Percentiles rank a stretch among this genome's conserved stretches.
These are phyloP conservation scores for Trichomalopsis sarcophagae DNA, from an alignment of 1,140 invertebrate species.

Conservation along the genomic window DNA sequence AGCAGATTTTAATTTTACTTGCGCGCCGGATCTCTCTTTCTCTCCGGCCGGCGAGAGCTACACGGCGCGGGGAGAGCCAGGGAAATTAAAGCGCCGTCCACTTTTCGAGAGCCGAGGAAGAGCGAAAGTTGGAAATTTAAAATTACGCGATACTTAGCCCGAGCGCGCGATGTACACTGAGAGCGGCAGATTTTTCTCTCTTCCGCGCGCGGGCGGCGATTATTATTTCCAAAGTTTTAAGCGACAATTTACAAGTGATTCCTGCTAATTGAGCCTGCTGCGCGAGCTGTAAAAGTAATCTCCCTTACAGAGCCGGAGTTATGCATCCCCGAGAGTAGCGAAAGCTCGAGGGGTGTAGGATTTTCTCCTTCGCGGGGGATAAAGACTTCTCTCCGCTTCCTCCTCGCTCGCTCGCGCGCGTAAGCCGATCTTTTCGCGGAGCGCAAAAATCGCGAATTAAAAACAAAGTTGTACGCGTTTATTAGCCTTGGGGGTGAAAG, in stretches of 20 bases:
- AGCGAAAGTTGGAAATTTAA: conserved; percentile 32
- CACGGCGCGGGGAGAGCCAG: too few species aligned
- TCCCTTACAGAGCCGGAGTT: background rate
- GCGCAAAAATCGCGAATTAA: conserved; percentile 1
- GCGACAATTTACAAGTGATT: conserved; percentile 39
- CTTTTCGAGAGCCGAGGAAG: background rate
- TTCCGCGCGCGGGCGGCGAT: background rate
- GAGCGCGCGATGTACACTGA: background rate
- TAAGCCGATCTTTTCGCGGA: background rate
- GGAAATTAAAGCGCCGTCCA: background rate
- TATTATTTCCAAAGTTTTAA: conserved; percentile 31
- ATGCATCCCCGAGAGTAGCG: background rate
- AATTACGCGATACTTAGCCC: background rate
- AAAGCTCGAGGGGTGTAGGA: background rate
- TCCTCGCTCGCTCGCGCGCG: background rate
- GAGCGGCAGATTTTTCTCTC: background rate
- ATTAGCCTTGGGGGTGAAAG: background rate
- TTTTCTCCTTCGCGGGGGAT: background rate
- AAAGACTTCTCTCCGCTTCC: background rate
- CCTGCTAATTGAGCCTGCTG: conserved; percentile 29
- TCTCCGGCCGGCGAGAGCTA: background rate
- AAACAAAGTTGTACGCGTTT: conserved; percentile 15
- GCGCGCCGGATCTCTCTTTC: background rate
- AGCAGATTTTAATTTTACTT: conserved; percentile 25
- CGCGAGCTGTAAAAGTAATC: background rate